phyloP scores from a whole-genome alignment of 2,113 vertebrate genomes.

The Pelusios castaneus region DNA sequence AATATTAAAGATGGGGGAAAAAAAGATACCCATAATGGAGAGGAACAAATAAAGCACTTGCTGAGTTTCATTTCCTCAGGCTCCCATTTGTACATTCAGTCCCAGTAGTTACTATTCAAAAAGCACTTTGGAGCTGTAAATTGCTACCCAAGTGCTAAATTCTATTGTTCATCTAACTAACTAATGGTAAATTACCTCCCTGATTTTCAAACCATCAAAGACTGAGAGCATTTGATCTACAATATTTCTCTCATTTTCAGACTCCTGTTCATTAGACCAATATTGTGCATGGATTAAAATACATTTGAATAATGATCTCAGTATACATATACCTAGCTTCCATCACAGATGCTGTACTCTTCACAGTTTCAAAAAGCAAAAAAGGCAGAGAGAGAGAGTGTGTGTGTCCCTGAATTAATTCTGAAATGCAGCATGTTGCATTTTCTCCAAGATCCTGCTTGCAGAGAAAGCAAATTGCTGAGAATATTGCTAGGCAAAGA shows the following conservation, averaged over 20 bases:
- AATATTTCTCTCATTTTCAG: neutral
- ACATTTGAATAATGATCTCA: neutral
- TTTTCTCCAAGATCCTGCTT: neutral
- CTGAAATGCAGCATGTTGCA: neutral
- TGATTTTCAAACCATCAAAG: neutral
- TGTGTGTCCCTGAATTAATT: neutral
- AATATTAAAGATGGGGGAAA: neutral
- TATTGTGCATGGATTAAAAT: slow-evolving; percentile 9
- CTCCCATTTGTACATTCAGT: neutral
- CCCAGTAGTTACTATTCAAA: neutral
- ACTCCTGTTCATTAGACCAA: neutral
- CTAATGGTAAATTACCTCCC: neutral
- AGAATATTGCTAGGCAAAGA: neutral
- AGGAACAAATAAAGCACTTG: neutral
- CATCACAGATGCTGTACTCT: neutral
- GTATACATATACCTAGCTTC: neutral
- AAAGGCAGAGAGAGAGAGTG: too few relatives aligned
- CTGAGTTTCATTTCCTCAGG: neutral
- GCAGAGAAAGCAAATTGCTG: neutral
- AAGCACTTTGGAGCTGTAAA: neutral
- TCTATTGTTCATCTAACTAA: neutral
- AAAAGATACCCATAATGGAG: neutral
- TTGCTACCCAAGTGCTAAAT: neutral
- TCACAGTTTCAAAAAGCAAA: neutral
- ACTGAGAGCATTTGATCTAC: neutral